phyloP scores from a whole-genome alignment of 2,113 vertebrate genomes.

The Cynocephalus volans region DNA sequence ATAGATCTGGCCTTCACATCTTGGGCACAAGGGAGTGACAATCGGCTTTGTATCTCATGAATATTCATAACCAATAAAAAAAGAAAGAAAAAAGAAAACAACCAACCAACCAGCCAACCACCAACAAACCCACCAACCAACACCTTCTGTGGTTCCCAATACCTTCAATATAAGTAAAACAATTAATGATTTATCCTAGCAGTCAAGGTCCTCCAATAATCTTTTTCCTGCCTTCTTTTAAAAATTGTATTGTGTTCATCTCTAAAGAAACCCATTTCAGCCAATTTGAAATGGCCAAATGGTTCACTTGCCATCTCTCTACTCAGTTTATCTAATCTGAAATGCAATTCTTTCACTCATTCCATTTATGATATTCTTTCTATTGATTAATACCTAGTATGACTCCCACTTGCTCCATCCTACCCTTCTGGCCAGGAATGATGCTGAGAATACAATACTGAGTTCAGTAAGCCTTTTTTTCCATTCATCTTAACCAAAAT shows the following conservation, averaged over 20 bases:
- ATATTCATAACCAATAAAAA: no score
- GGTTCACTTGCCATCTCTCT: not conserved
- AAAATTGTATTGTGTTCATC: not conserved
- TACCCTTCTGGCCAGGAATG: not conserved
- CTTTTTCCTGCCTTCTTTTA: not conserved
- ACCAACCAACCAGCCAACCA: not conserved
- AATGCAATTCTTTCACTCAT: slow-evolving; percentile 34
- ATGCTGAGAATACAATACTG: not conserved
- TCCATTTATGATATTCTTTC: not conserved
- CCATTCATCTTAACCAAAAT: not conserved
- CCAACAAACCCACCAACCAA: not conserved
- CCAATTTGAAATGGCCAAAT: not conserved
- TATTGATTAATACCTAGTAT: not conserved
- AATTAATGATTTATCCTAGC: not conserved
- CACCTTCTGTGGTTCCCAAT: not conserved
- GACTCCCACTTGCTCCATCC: not conserved
- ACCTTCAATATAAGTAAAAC: not conserved
- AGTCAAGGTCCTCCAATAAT: not conserved
- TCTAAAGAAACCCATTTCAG: not conserved
- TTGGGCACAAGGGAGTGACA: no score
- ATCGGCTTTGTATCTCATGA: no score
- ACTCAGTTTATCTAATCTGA: not conserved
- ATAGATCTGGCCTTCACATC: no score
- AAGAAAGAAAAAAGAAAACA: no score
- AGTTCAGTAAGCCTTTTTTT: slow-evolving; percentile 40